A percentile compares a stretch with the other conserved stretches of the same genome.
Evolutionary conservation across 2,888 invertebrate species (phyloP).

Genomic region (Polydrusus tereticollis): DNA sequence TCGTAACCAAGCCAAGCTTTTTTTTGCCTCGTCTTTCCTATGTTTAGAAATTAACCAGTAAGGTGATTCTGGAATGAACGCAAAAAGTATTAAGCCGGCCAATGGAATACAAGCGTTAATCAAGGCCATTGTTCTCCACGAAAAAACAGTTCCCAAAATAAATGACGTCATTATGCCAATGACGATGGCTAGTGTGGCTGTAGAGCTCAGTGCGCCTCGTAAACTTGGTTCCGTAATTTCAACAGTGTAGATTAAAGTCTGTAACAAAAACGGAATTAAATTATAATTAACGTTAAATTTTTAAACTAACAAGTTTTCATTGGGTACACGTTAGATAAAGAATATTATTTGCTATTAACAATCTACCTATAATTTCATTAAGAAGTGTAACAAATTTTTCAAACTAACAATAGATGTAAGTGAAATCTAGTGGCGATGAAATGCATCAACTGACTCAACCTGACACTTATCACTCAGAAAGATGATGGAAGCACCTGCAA

Average conservation of each 20-base stretch:
- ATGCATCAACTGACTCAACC: neutral
- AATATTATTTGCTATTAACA: too few species aligned
- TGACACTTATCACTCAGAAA: too few species aligned
- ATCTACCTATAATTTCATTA: too few species aligned
- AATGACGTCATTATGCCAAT: conserved; percentile 83
- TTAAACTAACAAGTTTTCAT: too few species aligned
- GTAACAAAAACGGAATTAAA: conserved; percentile 22
- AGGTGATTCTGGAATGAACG: conserved; percentile 84
- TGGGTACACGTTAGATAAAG: too few species aligned
- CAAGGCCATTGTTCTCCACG: conserved; percentile 79
- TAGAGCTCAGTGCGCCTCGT: conserved; percentile 79
- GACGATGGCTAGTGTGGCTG: conserved; percentile 81
- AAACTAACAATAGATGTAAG: too few species aligned
- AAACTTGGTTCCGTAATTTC: conserved; percentile 85
- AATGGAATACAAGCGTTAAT: conserved; percentile 76
- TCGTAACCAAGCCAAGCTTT: conserved; percentile 81
- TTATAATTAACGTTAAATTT: too few species aligned
- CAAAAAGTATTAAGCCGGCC: conserved; percentile 74
- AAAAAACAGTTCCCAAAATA: conserved; percentile 78
- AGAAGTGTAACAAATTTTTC: too few species aligned
- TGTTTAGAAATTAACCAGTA: conserved; percentile 81
- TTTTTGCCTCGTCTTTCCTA: conserved; percentile 75
- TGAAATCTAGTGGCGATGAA: neutral
- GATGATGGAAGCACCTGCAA: too few species aligned
- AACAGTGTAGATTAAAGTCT: conserved; percentile 86